phyloP scores from a whole-genome alignment of 2,888 invertebrate genomes.

The Drosophila anomalata region DNA sequence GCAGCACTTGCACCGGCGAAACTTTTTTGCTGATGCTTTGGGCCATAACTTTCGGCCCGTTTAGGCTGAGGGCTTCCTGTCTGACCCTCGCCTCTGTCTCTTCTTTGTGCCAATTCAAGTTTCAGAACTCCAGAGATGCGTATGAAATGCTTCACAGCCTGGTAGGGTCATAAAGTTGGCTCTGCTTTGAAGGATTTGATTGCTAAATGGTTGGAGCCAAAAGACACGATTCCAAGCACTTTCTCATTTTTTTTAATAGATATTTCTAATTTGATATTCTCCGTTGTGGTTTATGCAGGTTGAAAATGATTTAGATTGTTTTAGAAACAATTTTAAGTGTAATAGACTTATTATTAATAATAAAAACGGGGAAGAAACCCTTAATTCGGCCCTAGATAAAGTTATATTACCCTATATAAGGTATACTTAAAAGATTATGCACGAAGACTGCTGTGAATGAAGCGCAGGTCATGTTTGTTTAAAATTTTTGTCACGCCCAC shows the following conservation, averaged over 20 bases:
- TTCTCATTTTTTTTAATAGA: background rate
- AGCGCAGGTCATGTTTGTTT: no score
- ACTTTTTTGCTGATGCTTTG: conserved; percentile 68
- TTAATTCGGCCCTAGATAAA: no score
- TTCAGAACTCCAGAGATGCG: conserved; percentile 78
- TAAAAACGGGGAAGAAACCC: no score
- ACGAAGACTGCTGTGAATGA: no score
- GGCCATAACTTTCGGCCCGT: conserved; percentile 61
- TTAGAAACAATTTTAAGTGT: no score
- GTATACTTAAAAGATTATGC: no score
- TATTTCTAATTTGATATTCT: conserved; percentile 21
- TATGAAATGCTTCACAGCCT: conserved; percentile 73
- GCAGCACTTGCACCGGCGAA: conserved; percentile 67
- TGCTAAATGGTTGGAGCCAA: conserved; percentile 44
- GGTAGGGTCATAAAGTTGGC: conserved; percentile 44
- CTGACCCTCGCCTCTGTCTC: conserved; percentile 36
- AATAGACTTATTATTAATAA: no score
- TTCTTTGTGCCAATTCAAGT: conserved; percentile 72
- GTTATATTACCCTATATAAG: no score
- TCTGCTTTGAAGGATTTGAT: conserved; percentile 65
- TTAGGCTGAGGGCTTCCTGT: conserved; percentile 30
- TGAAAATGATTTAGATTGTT: no score
- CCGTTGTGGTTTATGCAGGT: background rate
- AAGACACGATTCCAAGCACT: conserved; percentile 27
- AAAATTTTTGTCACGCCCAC: no score